These are phyloP conservation scores for Tragelaphus imberbis DNA, from an alignment of 2,113 vertebrate species.

Conservation along the genomic window DNA sequence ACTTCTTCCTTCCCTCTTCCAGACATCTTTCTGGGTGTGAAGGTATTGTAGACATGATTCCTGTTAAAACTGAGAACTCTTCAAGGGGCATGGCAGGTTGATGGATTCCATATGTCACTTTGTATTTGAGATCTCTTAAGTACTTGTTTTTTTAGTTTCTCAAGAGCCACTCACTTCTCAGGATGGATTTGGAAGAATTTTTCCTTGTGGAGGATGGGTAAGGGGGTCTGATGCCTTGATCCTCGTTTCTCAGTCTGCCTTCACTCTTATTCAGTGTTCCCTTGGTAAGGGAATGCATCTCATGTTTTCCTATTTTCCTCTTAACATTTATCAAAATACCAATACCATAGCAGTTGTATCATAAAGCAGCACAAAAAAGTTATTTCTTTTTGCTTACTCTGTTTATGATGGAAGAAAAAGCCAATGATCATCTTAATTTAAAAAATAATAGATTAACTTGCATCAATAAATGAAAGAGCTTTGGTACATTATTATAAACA, in stretches of 20 bases:
- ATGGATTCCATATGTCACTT: slow-evolving; percentile 37
- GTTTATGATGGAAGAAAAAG: slow-evolving; percentile 27
- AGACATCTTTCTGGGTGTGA: neutral
- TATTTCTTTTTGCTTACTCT: neutral
- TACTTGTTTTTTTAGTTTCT: slow-evolving; percentile 41
- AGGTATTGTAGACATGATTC: neutral
- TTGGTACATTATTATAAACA: neutral
- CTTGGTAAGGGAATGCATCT: neutral
- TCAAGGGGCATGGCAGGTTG: slow-evolving; percentile 7
- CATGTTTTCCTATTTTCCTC: neutral
- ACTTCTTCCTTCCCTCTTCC: neutral
- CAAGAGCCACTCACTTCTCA: slow-evolving; percentile 38
- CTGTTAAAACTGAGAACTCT: slow-evolving; percentile 25
- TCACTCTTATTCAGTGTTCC: neutral
- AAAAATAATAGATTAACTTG: neutral
- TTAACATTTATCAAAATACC: slow-evolving; percentile 19
- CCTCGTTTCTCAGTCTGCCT: neutral
- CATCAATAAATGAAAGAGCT: neutral
- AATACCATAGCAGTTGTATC: neutral
- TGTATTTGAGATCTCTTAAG: slow-evolving; percentile 41
- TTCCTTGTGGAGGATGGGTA: neutral
- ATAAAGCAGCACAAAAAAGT: neutral
- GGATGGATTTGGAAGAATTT: slow-evolving; percentile 31
- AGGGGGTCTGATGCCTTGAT: neutral
- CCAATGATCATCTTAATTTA: neutral